Percentiles rank a stretch among this genome's conserved stretches.
phyloP scores from a whole-genome alignment of 2,888 invertebrate species.

The Agrilus mali region DNA sequence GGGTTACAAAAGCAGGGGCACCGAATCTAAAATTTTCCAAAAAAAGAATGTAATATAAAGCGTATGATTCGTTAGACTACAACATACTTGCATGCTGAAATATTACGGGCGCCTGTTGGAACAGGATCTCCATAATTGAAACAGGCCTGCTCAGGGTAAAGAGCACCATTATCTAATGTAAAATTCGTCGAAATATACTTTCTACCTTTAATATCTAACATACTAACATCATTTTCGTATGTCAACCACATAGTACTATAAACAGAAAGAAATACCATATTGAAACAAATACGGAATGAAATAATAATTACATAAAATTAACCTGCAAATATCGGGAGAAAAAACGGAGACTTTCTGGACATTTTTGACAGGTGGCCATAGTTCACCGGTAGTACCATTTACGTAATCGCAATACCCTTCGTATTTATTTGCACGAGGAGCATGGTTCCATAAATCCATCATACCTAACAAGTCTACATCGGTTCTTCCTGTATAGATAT shows the following conservation, averaged over 20 bases:
- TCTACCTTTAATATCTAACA: conserved; percentile 40
- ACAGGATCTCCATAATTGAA: conserved; percentile 38
- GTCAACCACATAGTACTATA: conserved; percentile 33
- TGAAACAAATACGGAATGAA: too few species aligned
- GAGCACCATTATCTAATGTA: conserved; percentile 60
- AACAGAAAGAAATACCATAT: conserved; percentile 4
- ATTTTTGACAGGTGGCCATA: conserved; percentile 59
- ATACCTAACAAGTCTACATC: conserved; percentile 56
- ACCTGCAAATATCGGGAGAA: conserved; percentile 70
- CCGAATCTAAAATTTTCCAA: conserved; percentile 40
- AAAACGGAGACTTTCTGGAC: conserved; percentile 51
- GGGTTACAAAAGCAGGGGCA: conserved; percentile 72
- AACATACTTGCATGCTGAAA: conserved; percentile 48
- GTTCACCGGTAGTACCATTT: conserved; percentile 64
- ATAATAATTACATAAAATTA: conserved; percentile 6
- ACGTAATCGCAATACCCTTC: conserved; percentile 49
- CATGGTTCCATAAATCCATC: conserved; percentile 58
- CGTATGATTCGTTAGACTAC: background rate
- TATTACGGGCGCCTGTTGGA: conserved; percentile 53
- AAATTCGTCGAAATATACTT: conserved; percentile 45
- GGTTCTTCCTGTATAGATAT: conserved; percentile 59
- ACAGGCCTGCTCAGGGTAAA: conserved; percentile 48
- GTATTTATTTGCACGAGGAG: conserved; percentile 42
- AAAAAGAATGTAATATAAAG: background rate
- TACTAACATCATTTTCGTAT: conserved; percentile 24